These are phyloP conservation scores for Oreochromis mossambicus DNA, from an alignment of 2,797 vertebrate genomes.

Conservation along the genomic window DNA sequence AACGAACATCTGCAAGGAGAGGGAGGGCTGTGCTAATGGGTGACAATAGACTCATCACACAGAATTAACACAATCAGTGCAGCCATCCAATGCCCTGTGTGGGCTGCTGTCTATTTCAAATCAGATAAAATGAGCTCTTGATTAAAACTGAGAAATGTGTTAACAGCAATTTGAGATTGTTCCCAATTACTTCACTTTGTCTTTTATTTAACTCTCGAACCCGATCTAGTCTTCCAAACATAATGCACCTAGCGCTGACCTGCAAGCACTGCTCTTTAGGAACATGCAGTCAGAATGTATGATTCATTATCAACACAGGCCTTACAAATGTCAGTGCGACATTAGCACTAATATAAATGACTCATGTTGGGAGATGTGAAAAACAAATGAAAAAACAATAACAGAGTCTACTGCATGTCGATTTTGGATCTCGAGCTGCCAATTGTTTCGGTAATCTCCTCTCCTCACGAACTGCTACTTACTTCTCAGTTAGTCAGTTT, in stretches of 20 bases:
- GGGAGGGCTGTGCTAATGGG: background rate
- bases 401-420: background rate
- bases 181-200: background rate
- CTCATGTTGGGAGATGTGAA: background rate
- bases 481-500: background rate
- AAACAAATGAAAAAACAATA: background rate
- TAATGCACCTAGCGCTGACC: background rate
- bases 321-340: background rate
- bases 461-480: background rate
- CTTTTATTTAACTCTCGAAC: background rate
- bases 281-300: background rate
- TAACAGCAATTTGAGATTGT: background rate
- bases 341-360: background rate
- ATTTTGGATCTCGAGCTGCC: background rate
- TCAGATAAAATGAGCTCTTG: slow-evolving; percentile 7
- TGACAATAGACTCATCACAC: slow-evolving; percentile 41
- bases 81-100: background rate
- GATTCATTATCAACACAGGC: background rate
- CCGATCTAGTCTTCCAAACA: background rate
- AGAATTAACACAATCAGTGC: slow-evolving; percentile 37
- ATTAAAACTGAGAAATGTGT: slow-evolving; percentile 23
- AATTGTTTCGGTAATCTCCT: background rate
- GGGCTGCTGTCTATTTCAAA: slow-evolving; percentile 12
- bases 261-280: background rate
- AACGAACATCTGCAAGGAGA: slow-evolving; percentile 19